Percentiles rank a stretch among this genome's conserved stretches.
phyloP scores from a whole-genome alignment of 2,113 vertebrate species.

The Oostethus manadensis region DNA sequence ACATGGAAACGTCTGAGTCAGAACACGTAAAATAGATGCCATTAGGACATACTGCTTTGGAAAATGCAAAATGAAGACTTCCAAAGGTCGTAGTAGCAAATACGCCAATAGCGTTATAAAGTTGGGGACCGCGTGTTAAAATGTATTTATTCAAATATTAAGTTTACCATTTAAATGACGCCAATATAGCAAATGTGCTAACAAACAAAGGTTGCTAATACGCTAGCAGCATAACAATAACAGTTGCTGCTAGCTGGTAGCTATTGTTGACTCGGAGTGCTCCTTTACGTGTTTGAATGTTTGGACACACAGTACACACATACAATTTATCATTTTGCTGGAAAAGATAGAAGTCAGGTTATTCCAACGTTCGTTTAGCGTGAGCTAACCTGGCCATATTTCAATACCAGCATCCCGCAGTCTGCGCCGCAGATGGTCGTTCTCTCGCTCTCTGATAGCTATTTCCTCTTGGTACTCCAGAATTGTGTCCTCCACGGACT shows the following conservation, averaged over 20 bases:
- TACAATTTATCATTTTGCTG: too few species aligned
- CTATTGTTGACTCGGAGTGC: constrained; percentile 10
- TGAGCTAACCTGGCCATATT: constrained; percentile 70
- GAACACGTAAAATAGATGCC: too few species aligned
- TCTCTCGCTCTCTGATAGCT: constrained; percentile 68
- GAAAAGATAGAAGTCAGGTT: background rate
- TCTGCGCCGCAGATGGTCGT: constrained; percentile 68
- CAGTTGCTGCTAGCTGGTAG: constrained; percentile 19
- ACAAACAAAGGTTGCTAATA: constrained; percentile 69
- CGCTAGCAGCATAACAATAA: constrained; percentile 34
- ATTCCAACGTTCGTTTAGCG: constrained; percentile 29
- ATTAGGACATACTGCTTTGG: too few species aligned
- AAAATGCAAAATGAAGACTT: too few species aligned
- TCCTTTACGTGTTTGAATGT: background rate
- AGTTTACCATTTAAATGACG: background rate
- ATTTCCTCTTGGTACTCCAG: constrained; percentile 74
- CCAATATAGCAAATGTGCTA: constrained; percentile 28
- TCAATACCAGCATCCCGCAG: constrained; percentile 71
- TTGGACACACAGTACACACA: too few species aligned
- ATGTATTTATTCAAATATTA: background rate
- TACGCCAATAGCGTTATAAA: too few species aligned
- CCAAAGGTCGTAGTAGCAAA: too few species aligned
- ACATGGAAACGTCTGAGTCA: too few species aligned
- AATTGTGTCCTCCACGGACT: constrained; percentile 71
- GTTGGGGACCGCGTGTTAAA: too few species aligned